Percentiles rank a stretch among this genome's conserved stretches.
Conservation (phyloP, 1,140 invertebrate genomes). For the Achroia grisella region DNA sequence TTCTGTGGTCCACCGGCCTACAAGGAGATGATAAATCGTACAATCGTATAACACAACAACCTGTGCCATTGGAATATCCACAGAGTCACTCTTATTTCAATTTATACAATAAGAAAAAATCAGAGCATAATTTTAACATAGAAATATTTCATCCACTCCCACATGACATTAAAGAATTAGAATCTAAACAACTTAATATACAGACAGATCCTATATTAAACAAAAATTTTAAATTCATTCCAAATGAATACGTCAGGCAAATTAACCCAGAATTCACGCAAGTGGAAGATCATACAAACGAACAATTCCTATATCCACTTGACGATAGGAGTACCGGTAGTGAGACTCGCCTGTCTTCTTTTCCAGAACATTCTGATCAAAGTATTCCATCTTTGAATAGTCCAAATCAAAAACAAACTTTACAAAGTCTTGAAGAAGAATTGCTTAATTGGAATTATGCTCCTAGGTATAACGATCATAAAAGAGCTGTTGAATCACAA, state of each 20-base stretch:
- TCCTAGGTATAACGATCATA: conserved; percentile 26
- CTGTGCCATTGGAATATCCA: neutral
- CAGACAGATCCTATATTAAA: conserved; percentile 1
- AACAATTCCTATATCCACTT: neutral
- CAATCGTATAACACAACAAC: neutral
- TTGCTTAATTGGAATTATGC: conserved; percentile 21
- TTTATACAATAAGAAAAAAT: neutral
- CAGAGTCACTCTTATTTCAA: neutral
- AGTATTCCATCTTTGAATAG: conserved; percentile 3
- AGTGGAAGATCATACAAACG: neutral
- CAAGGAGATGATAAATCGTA: neutral
- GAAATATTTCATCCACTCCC: conserved; percentile 3
- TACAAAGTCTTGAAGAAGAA: neutral
- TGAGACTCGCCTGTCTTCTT: neutral
- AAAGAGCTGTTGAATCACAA: conserved; percentile 27
- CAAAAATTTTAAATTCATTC: conserved; percentile 13
- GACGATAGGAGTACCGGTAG: neutral
- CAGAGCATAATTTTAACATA: neutral
- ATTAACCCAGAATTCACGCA: neutral
- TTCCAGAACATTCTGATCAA: conserved; percentile 11
- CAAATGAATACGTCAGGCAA: conserved; percentile 14
- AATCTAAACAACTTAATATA: neutral
- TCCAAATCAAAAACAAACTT: conserved; percentile 3
- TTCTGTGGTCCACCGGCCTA: neutral
- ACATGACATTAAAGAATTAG: neutral